These are phyloP conservation scores for Bubo scandiacus DNA, from an alignment of 2,113 vertebrate genomes.

Conservation along the genomic window DNA sequence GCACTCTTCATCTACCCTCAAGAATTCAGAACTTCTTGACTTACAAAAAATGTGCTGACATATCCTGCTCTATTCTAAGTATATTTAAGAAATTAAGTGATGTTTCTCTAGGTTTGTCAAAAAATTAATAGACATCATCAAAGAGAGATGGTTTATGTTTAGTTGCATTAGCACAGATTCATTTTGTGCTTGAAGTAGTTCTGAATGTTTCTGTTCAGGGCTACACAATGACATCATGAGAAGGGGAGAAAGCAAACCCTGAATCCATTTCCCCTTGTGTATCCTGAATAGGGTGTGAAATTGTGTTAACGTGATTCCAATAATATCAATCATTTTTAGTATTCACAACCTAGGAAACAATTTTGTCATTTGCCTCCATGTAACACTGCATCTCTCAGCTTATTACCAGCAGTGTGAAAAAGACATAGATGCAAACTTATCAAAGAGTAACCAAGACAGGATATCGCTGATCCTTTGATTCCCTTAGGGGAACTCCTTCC, in stretches of 20 bases:
- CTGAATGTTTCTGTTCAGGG: neutral
- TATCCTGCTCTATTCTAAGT: neutral
- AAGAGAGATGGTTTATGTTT: neutral
- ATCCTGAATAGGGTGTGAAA: slow-evolving; percentile 20
- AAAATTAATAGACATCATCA: neutral
- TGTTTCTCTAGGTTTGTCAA: slow-evolving; percentile 1
- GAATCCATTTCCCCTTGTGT: neutral
- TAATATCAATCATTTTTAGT: slow-evolving; percentile 12
- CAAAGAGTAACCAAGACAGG: slow-evolving; percentile 54
- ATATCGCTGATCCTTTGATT: slow-evolving; percentile 58
- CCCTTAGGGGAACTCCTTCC: slow-evolving; percentile 52
- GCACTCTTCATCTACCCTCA: neutral
- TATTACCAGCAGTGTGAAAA: slow-evolving; percentile 35
- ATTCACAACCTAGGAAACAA: neutral
- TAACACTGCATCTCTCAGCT: slow-evolving; percentile 13
- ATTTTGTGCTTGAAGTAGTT: neutral
- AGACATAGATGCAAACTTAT: slow-evolving; percentile 43
- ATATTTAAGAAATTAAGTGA: slow-evolving; percentile 13
- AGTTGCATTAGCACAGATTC: neutral
- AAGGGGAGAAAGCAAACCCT: slow-evolving; percentile 11
- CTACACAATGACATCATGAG: neutral
- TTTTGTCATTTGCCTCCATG: neutral
- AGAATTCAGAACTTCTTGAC: neutral
- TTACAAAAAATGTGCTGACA: slow-evolving; percentile 11
- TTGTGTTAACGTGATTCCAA: slow-evolving; percentile 8